Conservation (phyloP, 2,797 vertebrate species). For the Sus cebifrons region DNA sequence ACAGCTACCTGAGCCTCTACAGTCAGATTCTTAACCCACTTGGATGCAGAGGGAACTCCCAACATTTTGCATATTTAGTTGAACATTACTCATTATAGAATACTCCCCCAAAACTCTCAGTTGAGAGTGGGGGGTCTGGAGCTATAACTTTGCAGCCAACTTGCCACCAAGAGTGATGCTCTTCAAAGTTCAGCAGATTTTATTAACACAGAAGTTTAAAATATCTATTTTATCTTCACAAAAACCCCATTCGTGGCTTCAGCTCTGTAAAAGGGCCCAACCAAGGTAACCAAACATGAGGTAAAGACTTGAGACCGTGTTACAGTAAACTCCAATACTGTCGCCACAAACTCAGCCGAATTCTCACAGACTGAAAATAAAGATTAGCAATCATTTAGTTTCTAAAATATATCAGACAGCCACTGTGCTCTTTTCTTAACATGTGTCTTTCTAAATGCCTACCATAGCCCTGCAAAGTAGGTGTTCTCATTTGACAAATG, state of each 20-base stretch:
- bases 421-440: background rate
- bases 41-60: too few species aligned
- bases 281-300: background rate
- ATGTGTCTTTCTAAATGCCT: background rate
- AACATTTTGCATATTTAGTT: background rate
- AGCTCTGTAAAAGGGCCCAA: background rate
- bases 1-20: too few species aligned
- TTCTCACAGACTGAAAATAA: slow-evolving; percentile 21
- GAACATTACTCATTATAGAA: background rate
- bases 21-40: too few species aligned
- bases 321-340: background rate
- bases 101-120: background rate
- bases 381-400: background rate
- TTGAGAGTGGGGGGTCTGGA: slow-evolving; percentile 74
- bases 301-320: background rate
- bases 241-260: background rate
- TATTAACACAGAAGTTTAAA: slow-evolving; percentile 59
- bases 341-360: slow-evolving; percentile 17
- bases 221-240: slow-evolving; percentile 22
- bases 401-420: background rate
- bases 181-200: slow-evolving; percentile 72
- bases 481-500: background rate
- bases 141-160: slow-evolving; percentile 48
- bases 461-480: background rate
- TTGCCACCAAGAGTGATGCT: background rate